Evolutionary conservation across 2,113 vertebrate species (phyloP).

Genomic region (Anguilla rostrata): DNA sequence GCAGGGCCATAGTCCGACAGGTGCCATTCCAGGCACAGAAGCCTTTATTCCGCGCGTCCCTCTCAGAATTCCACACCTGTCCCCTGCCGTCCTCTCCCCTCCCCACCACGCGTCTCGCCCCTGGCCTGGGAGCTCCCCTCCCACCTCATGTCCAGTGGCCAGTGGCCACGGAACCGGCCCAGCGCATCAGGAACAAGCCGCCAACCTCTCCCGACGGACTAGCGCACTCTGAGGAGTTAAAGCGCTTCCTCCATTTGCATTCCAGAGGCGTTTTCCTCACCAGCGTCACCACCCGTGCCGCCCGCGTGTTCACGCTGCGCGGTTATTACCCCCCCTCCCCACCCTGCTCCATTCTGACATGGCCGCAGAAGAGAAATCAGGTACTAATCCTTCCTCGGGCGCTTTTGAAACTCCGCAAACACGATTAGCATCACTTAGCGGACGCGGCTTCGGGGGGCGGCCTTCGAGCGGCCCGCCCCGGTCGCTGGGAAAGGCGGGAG

Average conservation of each 20-base stretch:
- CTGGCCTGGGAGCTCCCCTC: not conserved
- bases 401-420: constrained; percentile 47
- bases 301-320: not conserved
- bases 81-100: not conserved
- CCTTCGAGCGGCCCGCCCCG: constrained; percentile 4
- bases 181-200: not conserved
- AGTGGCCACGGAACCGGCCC: not conserved
- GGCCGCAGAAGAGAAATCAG: constrained; percentile 12
- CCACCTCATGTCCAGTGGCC: not conserved
- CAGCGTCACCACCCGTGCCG: not conserved
- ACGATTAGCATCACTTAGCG: constrained; percentile 50
- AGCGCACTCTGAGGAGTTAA: not conserved
- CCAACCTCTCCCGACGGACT: not conserved
- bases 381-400: constrained; percentile 22
- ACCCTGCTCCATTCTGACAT: constrained; percentile 12
- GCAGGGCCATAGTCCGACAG: not conserved
- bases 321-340: not conserved
- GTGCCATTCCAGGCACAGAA: not conserved
- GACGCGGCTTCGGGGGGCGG: constrained; percentile 23
- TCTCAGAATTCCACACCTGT: not conserved
- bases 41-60: not conserved
- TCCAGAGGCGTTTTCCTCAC: not conserved
- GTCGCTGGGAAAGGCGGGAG: constrained; percentile 4
- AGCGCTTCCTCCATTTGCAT: not conserved
- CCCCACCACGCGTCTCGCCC: too few species aligned